Evolutionary conservation across 2,888 invertebrate genomes (phyloP), one percentile per base, ranked within the genome.

Genomic region (Ariolimax columbianus): DNA sequence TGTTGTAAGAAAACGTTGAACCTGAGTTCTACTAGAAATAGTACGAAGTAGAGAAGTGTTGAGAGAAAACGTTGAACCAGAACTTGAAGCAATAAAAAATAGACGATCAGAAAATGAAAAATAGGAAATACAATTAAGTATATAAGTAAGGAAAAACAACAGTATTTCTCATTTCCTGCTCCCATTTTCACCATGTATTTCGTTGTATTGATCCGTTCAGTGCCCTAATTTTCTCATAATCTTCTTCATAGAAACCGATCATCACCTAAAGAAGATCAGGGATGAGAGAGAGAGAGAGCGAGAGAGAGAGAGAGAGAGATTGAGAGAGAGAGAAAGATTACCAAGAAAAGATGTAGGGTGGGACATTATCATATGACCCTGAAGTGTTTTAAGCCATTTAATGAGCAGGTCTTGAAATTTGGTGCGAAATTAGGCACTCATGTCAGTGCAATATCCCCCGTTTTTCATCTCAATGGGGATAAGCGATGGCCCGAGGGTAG

Each of bases 331-430:
- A 75, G 38, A 73, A 72, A 55, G 55, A 55, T 26, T 40, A 73
- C 73, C 33, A 38, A 47, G 73, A 55, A 55, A 55, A 40, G 59
- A 33, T 6, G 55, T 51, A 38, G 55, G 59, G 40, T 36, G 82
- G 38, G 55, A 33, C 66, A 63, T 63, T 63, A 43, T 77, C 43
- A 77, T 75, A 82, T 51, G 51, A 30, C 59, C 43, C 82, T 83
- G 7, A 70, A 83, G 83, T 83, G 83, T 77, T 83, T 77, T 77
- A 83, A 83, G 77, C 83, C 77, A 47, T 55, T 83, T 83, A 83
- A 83, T 83, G 83, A 83, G 77, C 66, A 83, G 30, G 77, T 70
- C n/a, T 66, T 83, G 77, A 83, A 83, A 83, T 77, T 77, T n/a
- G 77, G 77, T 70, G 47, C 83, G 77, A 83, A 83, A 83, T 83